phyloP scores from a whole-genome alignment of 2,797 vertebrate genomes.

The Balearica regulorum region DNA sequence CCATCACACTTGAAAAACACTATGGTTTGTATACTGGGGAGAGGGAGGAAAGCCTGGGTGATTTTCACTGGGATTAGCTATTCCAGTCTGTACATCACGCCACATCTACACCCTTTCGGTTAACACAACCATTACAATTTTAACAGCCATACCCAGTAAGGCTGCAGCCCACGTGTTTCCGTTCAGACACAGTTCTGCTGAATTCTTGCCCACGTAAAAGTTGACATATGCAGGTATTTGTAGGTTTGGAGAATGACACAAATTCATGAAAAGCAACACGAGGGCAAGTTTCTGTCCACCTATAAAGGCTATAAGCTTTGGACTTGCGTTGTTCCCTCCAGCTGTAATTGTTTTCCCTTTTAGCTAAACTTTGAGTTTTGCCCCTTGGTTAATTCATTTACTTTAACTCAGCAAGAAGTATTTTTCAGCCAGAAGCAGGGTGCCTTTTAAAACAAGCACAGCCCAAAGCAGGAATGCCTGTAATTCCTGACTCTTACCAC shows the following conservation, averaged over 20 bases:
- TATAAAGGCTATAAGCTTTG: background rate
- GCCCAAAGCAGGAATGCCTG: conserved; percentile 82
- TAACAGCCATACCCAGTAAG: background rate
- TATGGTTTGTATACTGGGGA: background rate
- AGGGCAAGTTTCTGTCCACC: background rate
- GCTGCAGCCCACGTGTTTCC: background rate
- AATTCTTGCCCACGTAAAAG: background rate
- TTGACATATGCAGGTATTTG: background rate
- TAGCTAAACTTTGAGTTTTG: conserved; percentile 8
- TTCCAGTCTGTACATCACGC: rapidly evolving
- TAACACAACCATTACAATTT: background rate
- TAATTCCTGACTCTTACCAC: conserved; percentile 81
- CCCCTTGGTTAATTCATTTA: conserved; percentile 32
- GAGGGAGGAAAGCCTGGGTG: background rate
- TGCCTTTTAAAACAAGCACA: conserved; percentile 59
- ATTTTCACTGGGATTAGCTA: background rate
- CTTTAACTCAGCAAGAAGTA: conserved; percentile 23
- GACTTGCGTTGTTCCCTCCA: background rate
- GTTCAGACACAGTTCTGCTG: background rate
- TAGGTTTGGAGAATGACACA: background rate
- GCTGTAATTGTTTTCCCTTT: background rate
- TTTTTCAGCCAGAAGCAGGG: conserved; percentile 49
- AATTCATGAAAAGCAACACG: background rate
- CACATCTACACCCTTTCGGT: background rate
- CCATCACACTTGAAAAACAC: background rate